Conservation (phyloP, 2,113 vertebrate species). For the Polypterus senegalus region DNA sequence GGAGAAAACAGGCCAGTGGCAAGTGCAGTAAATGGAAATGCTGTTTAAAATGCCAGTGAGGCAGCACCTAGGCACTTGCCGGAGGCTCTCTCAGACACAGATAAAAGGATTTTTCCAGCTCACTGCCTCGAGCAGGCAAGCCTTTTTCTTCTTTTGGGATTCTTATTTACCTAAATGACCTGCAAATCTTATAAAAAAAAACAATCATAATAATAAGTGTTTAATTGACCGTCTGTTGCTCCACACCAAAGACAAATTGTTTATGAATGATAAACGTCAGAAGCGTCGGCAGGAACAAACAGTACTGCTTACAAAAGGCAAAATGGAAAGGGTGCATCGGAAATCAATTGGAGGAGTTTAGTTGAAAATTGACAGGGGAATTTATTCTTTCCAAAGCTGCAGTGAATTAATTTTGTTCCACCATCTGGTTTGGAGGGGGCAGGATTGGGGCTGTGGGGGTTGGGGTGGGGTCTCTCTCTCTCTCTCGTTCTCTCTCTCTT, state of each 20-base stretch:
- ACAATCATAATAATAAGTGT: not conserved
- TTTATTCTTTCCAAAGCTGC: conserved; percentile 24
- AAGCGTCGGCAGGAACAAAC: conserved; percentile 12
- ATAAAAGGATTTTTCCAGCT: conserved; percentile 4
- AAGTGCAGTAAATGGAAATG: not conserved
- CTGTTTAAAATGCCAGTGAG: conserved; percentile 6
- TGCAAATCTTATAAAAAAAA: too few species aligned
- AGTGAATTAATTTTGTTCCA: conserved; percentile 23
- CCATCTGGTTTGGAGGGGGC: conserved; percentile 21
- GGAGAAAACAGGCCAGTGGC: too few species aligned
- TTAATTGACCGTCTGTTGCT: not conserved
- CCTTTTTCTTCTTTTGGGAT: not conserved
- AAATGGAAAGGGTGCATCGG: conserved; percentile 17
- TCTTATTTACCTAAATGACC: not conserved
- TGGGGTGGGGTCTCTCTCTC: not conserved
- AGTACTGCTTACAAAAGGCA: conserved; percentile 16
- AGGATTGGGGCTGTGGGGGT: too few species aligned
- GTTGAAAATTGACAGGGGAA: conserved; percentile 19
- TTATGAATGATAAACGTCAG: conserved; percentile 19
- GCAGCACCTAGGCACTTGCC: not conserved
- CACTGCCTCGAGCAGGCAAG: conserved; percentile 4
- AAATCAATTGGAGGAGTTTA: conserved; percentile 26
- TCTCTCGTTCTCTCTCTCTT: not conserved
- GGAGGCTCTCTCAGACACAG: not conserved
- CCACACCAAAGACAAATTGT: conserved; percentile 6